These are phyloP conservation scores for Lepeophtheirus salmonis DNA, from an alignment of 1,140 invertebrate genomes.

Conservation along the genomic window DNA sequence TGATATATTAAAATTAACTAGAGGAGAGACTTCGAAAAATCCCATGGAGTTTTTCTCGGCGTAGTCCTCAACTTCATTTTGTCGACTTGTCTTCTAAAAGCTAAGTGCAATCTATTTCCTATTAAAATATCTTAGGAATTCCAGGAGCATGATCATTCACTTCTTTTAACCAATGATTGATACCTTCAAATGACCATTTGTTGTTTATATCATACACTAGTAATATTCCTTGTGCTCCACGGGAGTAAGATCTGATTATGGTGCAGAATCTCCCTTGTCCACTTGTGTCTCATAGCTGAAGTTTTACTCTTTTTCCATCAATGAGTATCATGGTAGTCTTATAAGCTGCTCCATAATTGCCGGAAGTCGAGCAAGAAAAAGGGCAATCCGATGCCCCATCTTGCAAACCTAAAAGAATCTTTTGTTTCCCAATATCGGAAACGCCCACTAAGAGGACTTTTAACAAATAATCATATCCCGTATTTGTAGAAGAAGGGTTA, in stretches of 20 bases:
- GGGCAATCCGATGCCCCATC: conserved; percentile 83
- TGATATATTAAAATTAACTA: conserved; percentile 89
- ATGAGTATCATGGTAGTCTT: conserved; percentile 89
- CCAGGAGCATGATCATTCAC: conserved; percentile 96
- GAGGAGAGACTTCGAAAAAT: conserved; percentile 87
- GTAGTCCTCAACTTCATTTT: conserved; percentile 72
- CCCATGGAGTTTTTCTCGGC: conserved; percentile 90
- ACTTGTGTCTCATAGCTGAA: conserved; percentile 87
- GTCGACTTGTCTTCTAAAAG: conserved; percentile 85
- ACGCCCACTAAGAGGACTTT: conserved; percentile 78
- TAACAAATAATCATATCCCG: conserved; percentile 16
- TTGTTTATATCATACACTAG: conserved; percentile 96
- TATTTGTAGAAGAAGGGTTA: too few relatives aligned
- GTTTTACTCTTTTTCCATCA: conserved; percentile 85
- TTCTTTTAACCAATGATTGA: conserved; percentile 89
- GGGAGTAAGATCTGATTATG: conserved; percentile 66
- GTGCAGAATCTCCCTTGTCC: conserved; percentile 93
- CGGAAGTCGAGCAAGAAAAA: too few relatives aligned
- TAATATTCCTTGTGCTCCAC: conserved; percentile 82
- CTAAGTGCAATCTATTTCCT: conserved; percentile 83
- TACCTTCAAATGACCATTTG: conserved; percentile 95
- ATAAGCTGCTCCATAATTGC: too few relatives aligned
- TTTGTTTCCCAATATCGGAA: conserved; percentile 94
- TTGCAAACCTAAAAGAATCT: conserved; percentile 78
- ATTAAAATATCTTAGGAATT: conserved; percentile 89